These are phyloP conservation scores for Microchrysa polita DNA, from an alignment of 2,888 invertebrate genomes.

Conservation along the genomic window DNA sequence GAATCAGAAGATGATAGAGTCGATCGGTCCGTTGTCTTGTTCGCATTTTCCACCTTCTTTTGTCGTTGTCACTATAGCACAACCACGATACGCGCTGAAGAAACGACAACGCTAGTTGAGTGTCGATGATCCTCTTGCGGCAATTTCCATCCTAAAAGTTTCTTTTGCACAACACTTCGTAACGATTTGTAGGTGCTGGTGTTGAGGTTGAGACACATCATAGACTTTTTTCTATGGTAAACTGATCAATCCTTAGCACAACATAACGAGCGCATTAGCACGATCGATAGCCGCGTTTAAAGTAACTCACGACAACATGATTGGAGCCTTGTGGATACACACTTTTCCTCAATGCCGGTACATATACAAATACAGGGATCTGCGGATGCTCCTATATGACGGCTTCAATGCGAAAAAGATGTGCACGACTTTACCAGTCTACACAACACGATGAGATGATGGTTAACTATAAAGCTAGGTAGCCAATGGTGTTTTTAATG, in stretches of 20 bases:
- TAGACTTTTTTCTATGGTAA: conserved; percentile 31
- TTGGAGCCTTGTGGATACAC: conserved; percentile 29
- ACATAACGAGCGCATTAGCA: conserved; percentile 40
- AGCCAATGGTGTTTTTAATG: conserved; percentile 33
- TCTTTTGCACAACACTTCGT: conserved; percentile 4
- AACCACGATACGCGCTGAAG: too few species aligned
- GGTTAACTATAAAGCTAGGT: conserved; percentile 21
- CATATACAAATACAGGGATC: background rate
- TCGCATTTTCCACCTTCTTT: conserved; percentile 31
- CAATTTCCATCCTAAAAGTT: conserved; percentile 10
- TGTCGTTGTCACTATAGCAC: conserved; percentile 1
- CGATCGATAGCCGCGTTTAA: conserved; percentile 41
- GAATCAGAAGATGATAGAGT: background rate
- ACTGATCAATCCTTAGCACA: conserved; percentile 27
- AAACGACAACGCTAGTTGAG: too few species aligned
- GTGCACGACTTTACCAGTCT: too few species aligned
- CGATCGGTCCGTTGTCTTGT: conserved; percentile 5
- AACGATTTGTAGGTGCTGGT: conserved; percentile 41
- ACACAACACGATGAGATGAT: conserved; percentile 35
- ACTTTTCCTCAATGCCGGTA: background rate
- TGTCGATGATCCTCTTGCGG: too few species aligned
- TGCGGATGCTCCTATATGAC: too few species aligned
- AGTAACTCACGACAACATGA: conserved; percentile 39
- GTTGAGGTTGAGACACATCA: conserved; percentile 41
- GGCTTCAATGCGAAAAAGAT: too few species aligned